Base-by-base conservation (phyloP, 2,888 invertebrate genomes). In the Euplagia quadripunctaria region DNA sequence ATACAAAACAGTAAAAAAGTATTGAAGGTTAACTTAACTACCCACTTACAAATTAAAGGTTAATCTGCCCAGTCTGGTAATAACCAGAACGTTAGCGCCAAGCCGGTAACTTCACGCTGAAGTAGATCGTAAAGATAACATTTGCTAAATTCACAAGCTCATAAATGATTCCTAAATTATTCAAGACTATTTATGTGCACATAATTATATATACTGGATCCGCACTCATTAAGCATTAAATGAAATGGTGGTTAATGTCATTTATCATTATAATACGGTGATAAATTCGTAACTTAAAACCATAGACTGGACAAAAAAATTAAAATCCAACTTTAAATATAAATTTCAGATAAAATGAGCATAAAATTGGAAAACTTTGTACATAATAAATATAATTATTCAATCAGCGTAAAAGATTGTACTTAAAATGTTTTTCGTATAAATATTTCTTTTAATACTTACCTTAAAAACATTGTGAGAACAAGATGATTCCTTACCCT, bases 61-160 rank as follows among this genome's bases (percentile, higher is more conserved):
- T 31, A 31, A 31, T 31, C 31, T 31, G 2, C 31, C 31, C 31
- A 31, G 43, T 46, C 8, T 9, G 9, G 41, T 51, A 67, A 17
- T 16, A 46, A n/a, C 9, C 31, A 20, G 7, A 61, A 31, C 61
- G 9, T 61, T 71, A 17, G 42, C 46, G 16, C 14, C 31, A 46
- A 66, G 6, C 31, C 46, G n/a, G 41, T n/a, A 31, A 72, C 58
- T 67, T 67, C 14, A 17, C 41, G 58, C 43, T 41, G 11, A 49
- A 67, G 20, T 61, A 51, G 49, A 17, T n/a, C 31, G 20, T n/a
- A 63, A 7, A 12, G 64, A 63, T n/a, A 49, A 61, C 61, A 63
- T 63, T 31, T 66, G 63, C 31, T 41, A 63, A 7, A n/a, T 72
- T 72, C 63, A 67, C 71, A 72, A 66, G 51, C 17, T 63, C 66